phyloP scores from a whole-genome alignment of 2,113 vertebrate genomes.

The Onychorhynchus coronatus region DNA sequence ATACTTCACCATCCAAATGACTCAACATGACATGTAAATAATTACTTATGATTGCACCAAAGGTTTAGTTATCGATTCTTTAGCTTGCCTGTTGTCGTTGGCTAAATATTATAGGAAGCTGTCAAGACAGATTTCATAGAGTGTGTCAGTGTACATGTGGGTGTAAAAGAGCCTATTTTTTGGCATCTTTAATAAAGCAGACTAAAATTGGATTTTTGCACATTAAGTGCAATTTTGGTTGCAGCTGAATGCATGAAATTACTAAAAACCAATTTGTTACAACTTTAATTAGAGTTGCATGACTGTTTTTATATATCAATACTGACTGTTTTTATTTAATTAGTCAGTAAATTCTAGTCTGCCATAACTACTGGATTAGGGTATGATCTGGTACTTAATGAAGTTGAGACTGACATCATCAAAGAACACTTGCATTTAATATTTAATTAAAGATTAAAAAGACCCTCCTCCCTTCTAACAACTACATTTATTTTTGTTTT shows the following conservation, averaged over 20 bases:
- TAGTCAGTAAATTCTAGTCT: constrained; percentile 41
- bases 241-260: neutral
- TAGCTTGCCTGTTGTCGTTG: neutral
- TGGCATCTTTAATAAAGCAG: neutral
- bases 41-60: constrained; percentile 58
- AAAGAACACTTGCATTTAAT: neutral
- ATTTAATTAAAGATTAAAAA: constrained; percentile 36
- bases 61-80: constrained; percentile 64
- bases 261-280: neutral
- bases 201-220: neutral
- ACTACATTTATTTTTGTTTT: constrained; percentile 19
- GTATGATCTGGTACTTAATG: constrained; percentile 20
- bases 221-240: neutral
- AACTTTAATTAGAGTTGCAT: constrained; percentile 35
- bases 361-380: neutral
- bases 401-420: constrained; percentile 18
- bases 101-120: constrained; percentile 44
- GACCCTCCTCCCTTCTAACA: neutral
- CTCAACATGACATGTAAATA: constrained; percentile 63
- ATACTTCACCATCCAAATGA: constrained; percentile 57
- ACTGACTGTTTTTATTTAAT: constrained; percentile 31
- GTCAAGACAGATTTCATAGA: constrained; percentile 52
- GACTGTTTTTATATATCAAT: neutral
- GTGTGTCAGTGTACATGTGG: neutral
- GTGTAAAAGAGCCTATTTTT: neutral